Conservation (phyloP, 2,113 vertebrate genomes). For the Melanotaenia duboulayi region DNA sequence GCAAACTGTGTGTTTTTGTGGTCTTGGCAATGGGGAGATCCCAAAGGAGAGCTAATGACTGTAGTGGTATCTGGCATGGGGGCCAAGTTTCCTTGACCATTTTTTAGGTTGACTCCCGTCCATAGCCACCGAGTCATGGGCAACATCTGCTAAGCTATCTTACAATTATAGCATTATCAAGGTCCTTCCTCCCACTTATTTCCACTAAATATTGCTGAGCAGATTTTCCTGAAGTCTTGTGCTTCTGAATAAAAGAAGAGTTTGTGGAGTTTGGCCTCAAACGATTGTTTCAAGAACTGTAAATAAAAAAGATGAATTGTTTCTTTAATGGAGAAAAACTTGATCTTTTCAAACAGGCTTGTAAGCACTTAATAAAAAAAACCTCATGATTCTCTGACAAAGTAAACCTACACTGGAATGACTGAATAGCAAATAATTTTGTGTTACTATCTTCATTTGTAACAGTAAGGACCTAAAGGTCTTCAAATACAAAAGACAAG, state of each 20-base stretch:
- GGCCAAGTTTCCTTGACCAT: constrained; percentile 80
- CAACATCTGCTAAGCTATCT: constrained; percentile 74
- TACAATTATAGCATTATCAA: constrained; percentile 77
- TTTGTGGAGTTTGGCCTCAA: neutral
- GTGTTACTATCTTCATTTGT: constrained; percentile 47
- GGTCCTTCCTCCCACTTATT: constrained; percentile 65
- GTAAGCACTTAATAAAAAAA: neutral
- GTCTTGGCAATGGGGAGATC: constrained; percentile 75
- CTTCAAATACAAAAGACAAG: constrained; percentile 17
- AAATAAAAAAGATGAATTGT: neutral
- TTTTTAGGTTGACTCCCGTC: constrained; percentile 73
- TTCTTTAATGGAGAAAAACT: neutral
- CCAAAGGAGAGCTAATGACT: constrained; percentile 80
- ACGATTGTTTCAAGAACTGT: neutral
- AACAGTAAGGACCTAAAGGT: constrained; percentile 17
- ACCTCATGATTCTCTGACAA: neutral
- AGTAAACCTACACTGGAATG: neutral
- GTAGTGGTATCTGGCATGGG: constrained; percentile 76
- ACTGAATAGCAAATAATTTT: neutral
- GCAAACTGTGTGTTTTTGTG: constrained; percentile 77
- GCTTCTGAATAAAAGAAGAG: constrained; percentile 23
- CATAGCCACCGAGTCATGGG: constrained; percentile 71
- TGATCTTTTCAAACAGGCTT: neutral
- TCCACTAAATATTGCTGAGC: constrained; percentile 64
- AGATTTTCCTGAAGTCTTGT: constrained; percentile 34